phyloP scores from a whole-genome alignment of 2,113 vertebrate species.

The Thymallus thymallus region DNA sequence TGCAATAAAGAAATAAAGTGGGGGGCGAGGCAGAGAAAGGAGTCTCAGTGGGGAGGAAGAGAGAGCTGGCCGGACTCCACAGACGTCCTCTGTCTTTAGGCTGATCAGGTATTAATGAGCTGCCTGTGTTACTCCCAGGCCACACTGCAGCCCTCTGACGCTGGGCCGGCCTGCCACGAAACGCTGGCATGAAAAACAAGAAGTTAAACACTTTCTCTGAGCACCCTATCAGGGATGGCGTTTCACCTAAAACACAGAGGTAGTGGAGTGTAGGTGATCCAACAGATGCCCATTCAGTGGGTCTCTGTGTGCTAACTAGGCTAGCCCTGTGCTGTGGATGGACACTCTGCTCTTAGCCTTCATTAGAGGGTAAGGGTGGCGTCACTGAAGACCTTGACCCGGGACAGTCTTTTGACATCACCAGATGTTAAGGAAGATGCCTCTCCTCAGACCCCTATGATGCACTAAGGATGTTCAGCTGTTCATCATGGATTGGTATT shows the following conservation, averaged over 20 bases:
- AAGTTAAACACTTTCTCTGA: conserved; percentile 51
- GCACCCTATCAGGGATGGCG: conserved; percentile 43
- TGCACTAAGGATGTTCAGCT: neutral
- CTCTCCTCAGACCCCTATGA: neutral
- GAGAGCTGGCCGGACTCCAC: conserved; percentile 62
- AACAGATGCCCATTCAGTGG: conserved; percentile 64
- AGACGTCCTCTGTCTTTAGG: conserved; percentile 70
- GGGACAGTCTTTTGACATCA: neutral
- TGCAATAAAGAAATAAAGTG: conserved; percentile 65
- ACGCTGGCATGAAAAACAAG: conserved; percentile 40
- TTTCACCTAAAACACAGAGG: conserved; percentile 48
- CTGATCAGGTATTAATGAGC: conserved; percentile 72
- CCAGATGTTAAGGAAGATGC: neutral
- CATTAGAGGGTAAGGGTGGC: neutral
- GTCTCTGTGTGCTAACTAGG: neutral
- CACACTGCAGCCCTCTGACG: conserved; percentile 48
- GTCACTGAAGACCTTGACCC: neutral
- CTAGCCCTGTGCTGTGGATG: conserved; percentile 11
- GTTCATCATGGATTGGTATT: neutral
- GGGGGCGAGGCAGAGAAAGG: conserved; percentile 64
- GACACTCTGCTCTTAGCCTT: conserved; percentile 20
- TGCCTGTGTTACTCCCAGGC: conserved; percentile 55
- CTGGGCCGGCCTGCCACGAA: conserved; percentile 39
- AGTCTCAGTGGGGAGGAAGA: conserved; percentile 65
- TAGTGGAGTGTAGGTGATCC: conserved; percentile 18